phyloP scores from a whole-genome alignment of 1,140 invertebrate species.

The Leptinotarsa defecta region DNA sequence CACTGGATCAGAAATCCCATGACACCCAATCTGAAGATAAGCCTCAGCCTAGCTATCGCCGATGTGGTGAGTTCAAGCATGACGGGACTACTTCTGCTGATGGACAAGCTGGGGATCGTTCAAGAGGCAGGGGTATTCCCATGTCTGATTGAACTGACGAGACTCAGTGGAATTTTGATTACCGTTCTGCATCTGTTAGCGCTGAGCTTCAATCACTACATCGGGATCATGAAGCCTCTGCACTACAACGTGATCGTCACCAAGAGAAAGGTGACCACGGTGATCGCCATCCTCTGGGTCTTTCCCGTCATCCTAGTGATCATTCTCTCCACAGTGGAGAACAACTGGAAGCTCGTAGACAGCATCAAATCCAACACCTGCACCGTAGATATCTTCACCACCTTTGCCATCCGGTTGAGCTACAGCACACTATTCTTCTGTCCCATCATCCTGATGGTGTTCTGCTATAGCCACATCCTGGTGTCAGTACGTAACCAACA shows the following conservation, averaged over 20 bases:
- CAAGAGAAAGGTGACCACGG: slow-evolving; percentile 50
- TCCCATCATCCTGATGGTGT: slow-evolving; percentile 62
- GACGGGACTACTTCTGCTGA: slow-evolving; percentile 59
- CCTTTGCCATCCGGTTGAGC: slow-evolving; percentile 57
- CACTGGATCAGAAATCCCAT: slow-evolving; percentile 62
- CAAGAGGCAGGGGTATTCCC: slow-evolving; percentile 20
- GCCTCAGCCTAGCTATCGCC: slow-evolving; percentile 64
- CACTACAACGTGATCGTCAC: slow-evolving; percentile 66
- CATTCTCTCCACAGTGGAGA: slow-evolving; percentile 57
- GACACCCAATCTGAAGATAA: slow-evolving; percentile 65
- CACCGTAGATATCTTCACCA: slow-evolving; percentile 29
- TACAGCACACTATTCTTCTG: slow-evolving; percentile 59
- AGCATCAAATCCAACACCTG: slow-evolving; percentile 20
- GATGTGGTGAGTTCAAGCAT: slow-evolving; percentile 63
- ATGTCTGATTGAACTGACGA: slow-evolving; percentile 30
- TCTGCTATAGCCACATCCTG: slow-evolving; percentile 67
- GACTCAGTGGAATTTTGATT: slow-evolving; percentile 56
- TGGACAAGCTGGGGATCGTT: slow-evolving; percentile 60
- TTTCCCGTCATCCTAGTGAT: slow-evolving; percentile 61
- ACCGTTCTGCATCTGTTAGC: slow-evolving; percentile 69
- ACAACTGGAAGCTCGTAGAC: slow-evolving; percentile 22
- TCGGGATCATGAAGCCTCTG: slow-evolving; percentile 65
- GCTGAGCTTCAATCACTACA: slow-evolving; percentile 71
- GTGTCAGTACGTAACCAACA: slow-evolving; percentile 62
- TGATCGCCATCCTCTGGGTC: slow-evolving; percentile 63